phyloP scores from a whole-genome alignment of 2,888 invertebrate species.

The Caenorhabditis angaria region DNA sequence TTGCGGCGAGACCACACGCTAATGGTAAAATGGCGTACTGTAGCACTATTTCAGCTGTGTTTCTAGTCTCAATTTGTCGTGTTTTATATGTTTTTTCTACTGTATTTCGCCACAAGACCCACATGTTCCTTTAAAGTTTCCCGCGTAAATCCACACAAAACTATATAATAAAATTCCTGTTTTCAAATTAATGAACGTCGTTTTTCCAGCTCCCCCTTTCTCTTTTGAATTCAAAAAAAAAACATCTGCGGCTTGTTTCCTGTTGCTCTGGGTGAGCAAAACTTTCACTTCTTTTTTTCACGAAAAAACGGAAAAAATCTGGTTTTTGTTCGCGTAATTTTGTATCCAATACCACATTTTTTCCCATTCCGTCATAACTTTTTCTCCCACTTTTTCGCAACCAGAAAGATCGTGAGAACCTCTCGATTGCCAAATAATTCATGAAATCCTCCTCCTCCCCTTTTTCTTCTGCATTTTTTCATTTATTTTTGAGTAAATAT shows the following conservation, averaged over 20 bases:
- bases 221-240: slow-evolving; percentile 14
- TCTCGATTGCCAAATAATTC: slow-evolving; percentile 1
- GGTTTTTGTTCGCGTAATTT: no score
- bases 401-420: background rate
- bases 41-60: no score
- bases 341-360: no score
- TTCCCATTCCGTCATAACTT: slow-evolving; percentile 6
- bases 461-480: background rate
- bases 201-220: background rate
- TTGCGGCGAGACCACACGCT: no score
- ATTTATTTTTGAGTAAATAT: background rate
- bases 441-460: background rate
- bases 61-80: no score
- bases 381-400: slow-evolving; percentile 7
- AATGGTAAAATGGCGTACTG: no score
- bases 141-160: no score
- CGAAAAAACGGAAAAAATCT: background rate
- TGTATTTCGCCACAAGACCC: no score
- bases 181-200: no score
- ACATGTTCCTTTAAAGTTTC: no score
- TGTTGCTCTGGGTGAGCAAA: background rate
- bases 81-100: no score
- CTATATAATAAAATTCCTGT: no score
- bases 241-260: slow-evolving; percentile 8
- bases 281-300: slow-evolving; percentile 3